Evolutionary conservation across 1,140 invertebrate species (phyloP), one percentile per base, ranked within the genome.

Genomic region (Drosophila repletoides): DNA sequence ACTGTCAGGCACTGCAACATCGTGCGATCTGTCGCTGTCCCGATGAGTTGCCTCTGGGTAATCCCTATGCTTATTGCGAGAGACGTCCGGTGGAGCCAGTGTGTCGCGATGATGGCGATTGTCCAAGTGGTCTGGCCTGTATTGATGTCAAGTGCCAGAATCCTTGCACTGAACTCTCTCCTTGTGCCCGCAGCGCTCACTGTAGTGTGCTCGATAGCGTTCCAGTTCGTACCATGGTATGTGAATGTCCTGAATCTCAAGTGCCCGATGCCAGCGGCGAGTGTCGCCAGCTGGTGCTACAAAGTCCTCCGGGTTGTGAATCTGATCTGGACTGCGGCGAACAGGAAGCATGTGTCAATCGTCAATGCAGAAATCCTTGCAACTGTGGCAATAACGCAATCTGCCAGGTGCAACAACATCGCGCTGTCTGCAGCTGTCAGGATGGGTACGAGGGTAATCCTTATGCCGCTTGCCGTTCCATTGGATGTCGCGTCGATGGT

Each of bases 391-490:
- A 93, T 19, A 95, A 97, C 83, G 95, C 96, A 3, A 93, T 95
- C 60, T 98, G 97, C 74, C 93, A 94, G 24, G 94, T 97, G 0
- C 93, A 93, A 59, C 94, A 97, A 69, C 97, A 98, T 72, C 93
- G 95, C 24, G 95, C 96, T 0, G 94, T 97, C 2, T 98, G 97
- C 87, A 95, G 95, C 2, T 98, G 97, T 83, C 92, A 94, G 64
- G 92, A 94, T 72, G 95, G 95, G 9, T 96, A 93, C 86, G 95
- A 96, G 88, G 96, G 96, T 53, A 95, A 97, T 91, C 96, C 96
- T 0, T 95, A 97, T 63, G 93, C 94, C 5, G 92, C 92, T 14
- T 98, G 96, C 89, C 93, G 93, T 71, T 92, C 94, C 6, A 93
- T 96, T 17, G 96, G 96, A 38, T 98, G 96, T 79, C 92, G 93